Percentiles rank a stretch among this genome's conserved stretches.
phyloP scores from a whole-genome alignment of 2,113 vertebrate species.

The Urocynchramus pylzowi region DNA sequence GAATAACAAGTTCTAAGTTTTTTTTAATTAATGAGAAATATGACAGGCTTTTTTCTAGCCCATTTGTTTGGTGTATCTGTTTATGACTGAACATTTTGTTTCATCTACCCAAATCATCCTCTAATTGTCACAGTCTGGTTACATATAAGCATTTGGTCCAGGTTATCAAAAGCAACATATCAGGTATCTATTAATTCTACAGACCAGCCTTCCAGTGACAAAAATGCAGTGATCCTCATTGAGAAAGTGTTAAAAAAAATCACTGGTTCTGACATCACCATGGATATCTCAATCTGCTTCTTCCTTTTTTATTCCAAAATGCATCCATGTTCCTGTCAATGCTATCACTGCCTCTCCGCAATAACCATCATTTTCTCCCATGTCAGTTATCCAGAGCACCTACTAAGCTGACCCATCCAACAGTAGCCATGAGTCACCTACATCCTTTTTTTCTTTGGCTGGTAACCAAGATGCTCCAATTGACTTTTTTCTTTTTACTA shows the following conservation, averaged over 20 bases:
- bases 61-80: neutral
- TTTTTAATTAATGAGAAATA: neutral
- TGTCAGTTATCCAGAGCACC: neutral
- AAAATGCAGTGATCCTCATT: neutral
- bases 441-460: neutral
- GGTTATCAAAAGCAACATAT: neutral
- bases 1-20: neutral
- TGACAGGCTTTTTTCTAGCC: neutral
- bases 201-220: neutral
- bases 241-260: constrained; percentile 12
- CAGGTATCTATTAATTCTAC: neutral
- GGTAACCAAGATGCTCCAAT: neutral
- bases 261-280: neutral
- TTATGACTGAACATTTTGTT: neutral
- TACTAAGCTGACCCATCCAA: constrained; percentile 2
- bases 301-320: neutral
- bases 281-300: constrained; percentile 3
- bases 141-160: neutral
- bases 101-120: neutral
- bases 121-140: neutral
- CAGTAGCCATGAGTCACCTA: neutral
- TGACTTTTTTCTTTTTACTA: constrained; percentile 1
- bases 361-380: constrained; percentile 20
- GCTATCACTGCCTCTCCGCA: constrained; percentile 3
- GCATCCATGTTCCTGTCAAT: constrained; percentile 5